Evolutionary conservation across 2,113 vertebrate genomes (phyloP).

Genomic region (Oreochromis tanganicae): DNA sequence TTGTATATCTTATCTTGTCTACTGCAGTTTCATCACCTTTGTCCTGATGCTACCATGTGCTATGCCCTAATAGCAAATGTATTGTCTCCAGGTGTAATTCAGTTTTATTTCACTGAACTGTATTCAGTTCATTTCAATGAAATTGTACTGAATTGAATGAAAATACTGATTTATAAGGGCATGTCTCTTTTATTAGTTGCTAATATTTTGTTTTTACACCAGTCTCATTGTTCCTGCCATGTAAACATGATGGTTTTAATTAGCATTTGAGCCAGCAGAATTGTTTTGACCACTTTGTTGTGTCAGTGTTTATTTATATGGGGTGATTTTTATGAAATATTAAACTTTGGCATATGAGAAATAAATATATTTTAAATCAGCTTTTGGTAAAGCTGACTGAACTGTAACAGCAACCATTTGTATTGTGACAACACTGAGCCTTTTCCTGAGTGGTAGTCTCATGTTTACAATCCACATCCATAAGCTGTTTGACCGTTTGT

Average conservation of each 20-base stretch:
- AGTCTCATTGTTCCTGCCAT: neutral
- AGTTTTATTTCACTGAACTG: neutral
- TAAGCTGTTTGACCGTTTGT: neutral
- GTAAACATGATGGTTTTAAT: conserved; percentile 47
- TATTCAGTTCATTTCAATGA: neutral
- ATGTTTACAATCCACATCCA: neutral
- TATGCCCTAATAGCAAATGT: neutral
- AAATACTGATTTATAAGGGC: neutral
- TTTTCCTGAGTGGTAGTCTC: neutral
- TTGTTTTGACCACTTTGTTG: neutral
- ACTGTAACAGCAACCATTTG: neutral
- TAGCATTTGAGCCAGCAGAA: neutral
- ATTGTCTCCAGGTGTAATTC: neutral
- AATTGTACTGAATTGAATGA: neutral
- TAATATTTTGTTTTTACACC: conserved; percentile 14
- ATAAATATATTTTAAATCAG: neutral
- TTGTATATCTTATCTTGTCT: neutral
- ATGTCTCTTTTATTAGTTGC: neutral
- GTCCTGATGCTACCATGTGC: neutral
- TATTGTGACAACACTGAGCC: neutral
- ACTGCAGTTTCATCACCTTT: neutral
- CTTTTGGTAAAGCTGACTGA: neutral
- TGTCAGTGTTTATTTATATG: conserved; percentile 1
- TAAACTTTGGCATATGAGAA: neutral
- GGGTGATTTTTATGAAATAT: neutral